phyloP scores from a whole-genome alignment of 64 coral and sea anemone genomes.

The Trachythela sp. region DNA sequence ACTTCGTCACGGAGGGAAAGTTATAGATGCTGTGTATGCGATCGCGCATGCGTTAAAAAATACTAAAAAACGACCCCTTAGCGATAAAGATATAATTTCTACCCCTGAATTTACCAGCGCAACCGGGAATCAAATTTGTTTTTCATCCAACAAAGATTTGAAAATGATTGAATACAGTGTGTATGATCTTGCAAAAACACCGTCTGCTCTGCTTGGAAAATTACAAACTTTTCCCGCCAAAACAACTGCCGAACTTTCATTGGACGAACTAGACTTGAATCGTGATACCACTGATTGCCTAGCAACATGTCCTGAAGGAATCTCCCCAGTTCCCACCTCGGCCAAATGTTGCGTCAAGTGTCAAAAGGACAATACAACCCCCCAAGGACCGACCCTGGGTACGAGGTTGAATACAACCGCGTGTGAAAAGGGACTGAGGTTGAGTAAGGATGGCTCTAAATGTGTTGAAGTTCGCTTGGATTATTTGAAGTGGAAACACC shows the following conservation, averaged over 20 bases:
- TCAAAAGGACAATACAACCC: background rate
- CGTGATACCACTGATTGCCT: background rate
- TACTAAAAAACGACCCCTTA: background rate
- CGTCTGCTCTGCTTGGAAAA: background rate
- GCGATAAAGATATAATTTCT: background rate
- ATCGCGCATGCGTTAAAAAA: background rate
- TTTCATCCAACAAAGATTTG: background rate
- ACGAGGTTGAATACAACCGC: too few relatives aligned
- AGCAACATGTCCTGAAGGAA: background rate
- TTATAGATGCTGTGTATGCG: constrained; percentile 9
- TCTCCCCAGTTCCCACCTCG: background rate
- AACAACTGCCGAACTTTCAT: background rate
- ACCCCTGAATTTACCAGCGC: background rate
- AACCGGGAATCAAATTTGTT: background rate
- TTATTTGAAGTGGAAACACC: background rate
- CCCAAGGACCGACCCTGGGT: too few relatives aligned
- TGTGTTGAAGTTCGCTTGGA: background rate
- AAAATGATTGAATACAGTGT: background rate
- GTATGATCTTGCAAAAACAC: background rate
- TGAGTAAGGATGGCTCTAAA: background rate
- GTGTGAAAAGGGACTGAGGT: background rate
- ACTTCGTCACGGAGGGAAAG: background rate
- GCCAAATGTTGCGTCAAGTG: background rate
- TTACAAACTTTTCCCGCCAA: background rate
- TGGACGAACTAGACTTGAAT: background rate